These are phyloP conservation scores for Eristalinus aeneus DNA, from an alignment of 2,888 invertebrate genomes.

Conservation along the genomic window DNA sequence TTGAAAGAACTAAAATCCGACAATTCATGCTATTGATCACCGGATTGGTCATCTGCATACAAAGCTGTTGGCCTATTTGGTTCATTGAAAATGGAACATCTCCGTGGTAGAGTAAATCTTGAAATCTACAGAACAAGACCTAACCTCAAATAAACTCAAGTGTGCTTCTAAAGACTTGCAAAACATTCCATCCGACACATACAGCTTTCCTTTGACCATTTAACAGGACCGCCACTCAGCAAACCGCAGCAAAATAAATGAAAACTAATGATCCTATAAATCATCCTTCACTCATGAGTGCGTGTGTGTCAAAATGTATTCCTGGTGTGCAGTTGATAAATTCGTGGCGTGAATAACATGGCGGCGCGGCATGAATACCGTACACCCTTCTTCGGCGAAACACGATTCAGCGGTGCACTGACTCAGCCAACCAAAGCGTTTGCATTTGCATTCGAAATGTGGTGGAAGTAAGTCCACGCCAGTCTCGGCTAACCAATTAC, in stretches of 20 bases:
- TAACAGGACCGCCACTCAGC: background rate
- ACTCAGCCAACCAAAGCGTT: conserved; percentile 46
- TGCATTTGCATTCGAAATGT: conserved; percentile 36
- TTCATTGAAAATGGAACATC: too few relatives aligned
- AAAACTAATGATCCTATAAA: background rate
- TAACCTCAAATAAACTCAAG: too few relatives aligned
- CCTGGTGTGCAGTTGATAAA: background rate
- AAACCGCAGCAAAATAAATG: background rate
- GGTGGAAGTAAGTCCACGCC: conserved; percentile 40
- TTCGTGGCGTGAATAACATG: background rate
- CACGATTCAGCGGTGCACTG: conserved; percentile 3
- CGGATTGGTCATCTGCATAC: too few relatives aligned
- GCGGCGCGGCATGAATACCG: background rate
- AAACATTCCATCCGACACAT: background rate
- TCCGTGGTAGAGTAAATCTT: too few relatives aligned
- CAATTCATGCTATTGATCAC: too few relatives aligned
- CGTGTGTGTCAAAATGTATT: background rate
- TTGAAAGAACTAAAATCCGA: too few relatives aligned
- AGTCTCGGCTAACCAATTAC: conserved; percentile 53
- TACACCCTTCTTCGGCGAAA: background rate
- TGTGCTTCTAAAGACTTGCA: too few relatives aligned
- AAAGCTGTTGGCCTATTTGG: too few relatives aligned
- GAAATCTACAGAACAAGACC: too few relatives aligned
- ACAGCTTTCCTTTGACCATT: too few relatives aligned
- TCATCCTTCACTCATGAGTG: background rate